phyloP scores from a whole-genome alignment of 2,797 vertebrate genomes.

The Sebastolobus alascanus region DNA sequence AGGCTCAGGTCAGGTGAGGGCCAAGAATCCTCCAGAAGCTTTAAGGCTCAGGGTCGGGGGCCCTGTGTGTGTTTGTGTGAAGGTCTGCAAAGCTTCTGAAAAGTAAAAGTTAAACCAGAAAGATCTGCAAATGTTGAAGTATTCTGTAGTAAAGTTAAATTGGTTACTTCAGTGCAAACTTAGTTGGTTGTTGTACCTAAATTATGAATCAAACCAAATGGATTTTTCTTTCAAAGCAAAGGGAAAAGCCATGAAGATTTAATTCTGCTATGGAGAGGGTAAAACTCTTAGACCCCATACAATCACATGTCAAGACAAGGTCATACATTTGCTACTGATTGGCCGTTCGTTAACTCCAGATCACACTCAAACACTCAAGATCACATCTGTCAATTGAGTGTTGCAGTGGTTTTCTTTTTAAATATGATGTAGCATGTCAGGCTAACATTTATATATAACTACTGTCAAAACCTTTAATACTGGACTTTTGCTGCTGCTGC shows the following conservation, averaged over 20 bases:
- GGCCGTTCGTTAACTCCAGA: background rate
- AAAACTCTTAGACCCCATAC: background rate
- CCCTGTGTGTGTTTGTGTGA: conserved; percentile 2
- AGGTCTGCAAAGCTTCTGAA: background rate
- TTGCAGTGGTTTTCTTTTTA: background rate
- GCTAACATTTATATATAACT: background rate
- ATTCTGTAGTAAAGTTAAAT: background rate
- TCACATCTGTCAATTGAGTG: background rate
- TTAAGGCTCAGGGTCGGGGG: background rate
- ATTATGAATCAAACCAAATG: background rate
- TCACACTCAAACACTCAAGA: background rate
- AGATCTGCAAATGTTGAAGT: background rate
- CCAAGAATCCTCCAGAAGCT: background rate
- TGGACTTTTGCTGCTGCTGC: background rate
- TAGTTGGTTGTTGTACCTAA: background rate
- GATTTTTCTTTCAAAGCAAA: background rate
- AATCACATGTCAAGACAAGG: background rate
- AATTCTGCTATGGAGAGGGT: background rate
- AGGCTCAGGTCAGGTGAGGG: conserved; percentile 26
- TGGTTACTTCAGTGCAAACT: background rate
- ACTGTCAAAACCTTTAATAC: background rate
- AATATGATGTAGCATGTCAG: background rate
- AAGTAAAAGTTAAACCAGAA: background rate
- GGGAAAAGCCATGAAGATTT: background rate
- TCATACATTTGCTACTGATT: background rate